These are phyloP conservation scores for Flabesymbios commensalis DNA, from an alignment of 2,888 invertebrate species.

Conservation along the genomic window DNA sequence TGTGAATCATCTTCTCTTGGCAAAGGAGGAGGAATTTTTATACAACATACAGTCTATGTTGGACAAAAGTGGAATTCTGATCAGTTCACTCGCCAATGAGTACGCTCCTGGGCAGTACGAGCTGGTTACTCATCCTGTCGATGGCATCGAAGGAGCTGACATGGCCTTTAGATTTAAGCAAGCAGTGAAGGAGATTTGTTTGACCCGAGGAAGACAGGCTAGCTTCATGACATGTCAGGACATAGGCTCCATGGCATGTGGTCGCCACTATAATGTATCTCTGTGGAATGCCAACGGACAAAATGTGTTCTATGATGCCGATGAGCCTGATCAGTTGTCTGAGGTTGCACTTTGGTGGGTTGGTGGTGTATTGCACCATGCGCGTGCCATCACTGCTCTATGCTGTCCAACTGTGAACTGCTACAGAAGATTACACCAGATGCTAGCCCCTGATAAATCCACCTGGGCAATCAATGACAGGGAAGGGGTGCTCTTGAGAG, in stretches of 20 bases:
- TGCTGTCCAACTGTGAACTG: constrained; percentile 35
- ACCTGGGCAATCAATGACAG: constrained; percentile 33
- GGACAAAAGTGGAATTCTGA: constrained; percentile 4
- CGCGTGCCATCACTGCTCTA: constrained; percentile 25
- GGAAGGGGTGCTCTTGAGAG: constrained; percentile 14
- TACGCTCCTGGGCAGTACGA: constrained; percentile 30
- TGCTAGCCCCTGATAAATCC: constrained; percentile 13
- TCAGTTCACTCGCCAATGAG: constrained; percentile 18
- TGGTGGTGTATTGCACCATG: constrained; percentile 29
- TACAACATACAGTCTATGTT: constrained; percentile 18
- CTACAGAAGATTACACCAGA: constrained; percentile 23
- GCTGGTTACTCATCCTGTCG: constrained; percentile 14
- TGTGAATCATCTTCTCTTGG: no score
- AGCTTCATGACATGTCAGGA: constrained; percentile 33
- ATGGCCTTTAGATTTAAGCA: constrained; percentile 24
- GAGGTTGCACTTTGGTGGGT: constrained; percentile 22
- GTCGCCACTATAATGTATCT: constrained; percentile 34
- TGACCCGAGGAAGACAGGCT: constrained; percentile 7
- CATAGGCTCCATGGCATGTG: constrained; percentile 11
- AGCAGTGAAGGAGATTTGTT: constrained; percentile 27
- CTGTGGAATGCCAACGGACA: constrained; percentile 22
- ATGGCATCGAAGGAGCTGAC: constrained; percentile 26
- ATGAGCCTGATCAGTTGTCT: constrained; percentile 15
- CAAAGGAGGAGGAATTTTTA: constrained; percentile 21
- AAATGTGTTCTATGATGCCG: constrained; percentile 25